A percentile compares a stretch with the other conserved stretches of the same genome.
phyloP scores from a whole-genome alignment of 2,797 vertebrate genomes.

The Helostoma temminkii region DNA sequence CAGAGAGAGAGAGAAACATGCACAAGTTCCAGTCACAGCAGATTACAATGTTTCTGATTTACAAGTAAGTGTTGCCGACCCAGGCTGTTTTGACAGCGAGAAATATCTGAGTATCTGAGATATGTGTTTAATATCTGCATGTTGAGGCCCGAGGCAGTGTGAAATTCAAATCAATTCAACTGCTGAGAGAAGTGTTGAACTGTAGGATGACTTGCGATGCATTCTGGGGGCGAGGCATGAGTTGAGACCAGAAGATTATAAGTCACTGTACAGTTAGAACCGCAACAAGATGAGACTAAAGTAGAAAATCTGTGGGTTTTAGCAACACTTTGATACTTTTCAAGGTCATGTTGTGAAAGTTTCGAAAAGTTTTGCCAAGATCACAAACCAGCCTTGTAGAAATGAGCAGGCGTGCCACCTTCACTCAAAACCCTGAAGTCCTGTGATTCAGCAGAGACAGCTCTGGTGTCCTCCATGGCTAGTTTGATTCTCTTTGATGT shows the following conservation, averaged over 20 bases:
- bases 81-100: conserved; percentile 71
- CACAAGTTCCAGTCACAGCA: conserved; percentile 66
- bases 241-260: conserved; percentile 62
- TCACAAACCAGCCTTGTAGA: conserved; percentile 41
- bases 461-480: conserved; percentile 62
- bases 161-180: conserved; percentile 76
- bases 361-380: conserved; percentile 61
- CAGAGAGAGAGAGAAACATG: conserved; percentile 50
- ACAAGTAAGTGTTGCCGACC: conserved; percentile 58
- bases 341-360: conserved; percentile 56
- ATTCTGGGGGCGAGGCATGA: conserved; percentile 52
- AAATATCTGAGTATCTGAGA: conserved; percentile 71
- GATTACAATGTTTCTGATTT: conserved; percentile 74
- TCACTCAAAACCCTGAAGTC: conserved; percentile 58
- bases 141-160: conserved; percentile 69
- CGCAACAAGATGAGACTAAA: conserved; percentile 45
- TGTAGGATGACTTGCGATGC: conserved; percentile 44
- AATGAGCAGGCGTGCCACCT: conserved; percentile 43
- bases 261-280: conserved; percentile 55
- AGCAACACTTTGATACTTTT: conserved; percentile 57
- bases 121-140: conserved; percentile 76
- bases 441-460: conserved; percentile 61
- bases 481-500: conserved; percentile 77
- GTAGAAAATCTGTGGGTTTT: conserved; percentile 50
- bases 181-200: conserved; percentile 58